Conservation (phyloP, 2,888 invertebrate genomes). For the Vandiemenella viatica region DNA sequence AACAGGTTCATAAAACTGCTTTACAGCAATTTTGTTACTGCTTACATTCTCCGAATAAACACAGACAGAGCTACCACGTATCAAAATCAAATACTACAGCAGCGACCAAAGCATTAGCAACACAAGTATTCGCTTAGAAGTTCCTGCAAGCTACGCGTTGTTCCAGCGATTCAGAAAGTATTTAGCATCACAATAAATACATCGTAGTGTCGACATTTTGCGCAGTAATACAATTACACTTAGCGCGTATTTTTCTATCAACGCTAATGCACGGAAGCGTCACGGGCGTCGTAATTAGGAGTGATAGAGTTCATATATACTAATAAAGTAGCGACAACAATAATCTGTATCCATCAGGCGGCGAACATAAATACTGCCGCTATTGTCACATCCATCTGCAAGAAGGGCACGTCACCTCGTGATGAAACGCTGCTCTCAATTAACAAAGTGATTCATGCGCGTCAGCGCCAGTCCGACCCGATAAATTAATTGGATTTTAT, state of each 20-base stretch:
- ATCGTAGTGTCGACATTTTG: neutral
- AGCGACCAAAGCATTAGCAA: too few relatives aligned
- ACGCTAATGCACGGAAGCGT: neutral
- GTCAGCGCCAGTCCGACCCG: constrained; percentile 5
- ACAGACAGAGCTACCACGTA: too few relatives aligned
- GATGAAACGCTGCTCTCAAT: constrained; percentile 9
- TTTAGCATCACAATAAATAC: neutral
- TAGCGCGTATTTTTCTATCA: constrained; percentile 3
- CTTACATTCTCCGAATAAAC: too few relatives aligned
- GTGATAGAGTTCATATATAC: neutral
- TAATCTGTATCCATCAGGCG: constrained; percentile 12
- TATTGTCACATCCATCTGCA: constrained; percentile 6
- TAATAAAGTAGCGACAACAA: neutral
- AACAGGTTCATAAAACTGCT: too few relatives aligned
- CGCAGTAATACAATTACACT: neutral
- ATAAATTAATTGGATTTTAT: constrained; percentile 12
- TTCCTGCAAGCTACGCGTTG: too few relatives aligned
- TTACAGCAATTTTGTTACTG: too few relatives aligned
- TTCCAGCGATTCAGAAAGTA: too few relatives aligned
- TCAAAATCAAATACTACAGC: too few relatives aligned
- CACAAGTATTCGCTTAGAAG: too few relatives aligned
- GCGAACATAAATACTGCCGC: constrained; percentile 12
- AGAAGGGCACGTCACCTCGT: constrained; percentile 2
- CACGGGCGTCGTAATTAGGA: neutral
- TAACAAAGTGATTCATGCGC: constrained; percentile 13